Evolutionary conservation across 2,113 vertebrate genomes (phyloP).

Genomic region (Orycteropus afer): DNA sequence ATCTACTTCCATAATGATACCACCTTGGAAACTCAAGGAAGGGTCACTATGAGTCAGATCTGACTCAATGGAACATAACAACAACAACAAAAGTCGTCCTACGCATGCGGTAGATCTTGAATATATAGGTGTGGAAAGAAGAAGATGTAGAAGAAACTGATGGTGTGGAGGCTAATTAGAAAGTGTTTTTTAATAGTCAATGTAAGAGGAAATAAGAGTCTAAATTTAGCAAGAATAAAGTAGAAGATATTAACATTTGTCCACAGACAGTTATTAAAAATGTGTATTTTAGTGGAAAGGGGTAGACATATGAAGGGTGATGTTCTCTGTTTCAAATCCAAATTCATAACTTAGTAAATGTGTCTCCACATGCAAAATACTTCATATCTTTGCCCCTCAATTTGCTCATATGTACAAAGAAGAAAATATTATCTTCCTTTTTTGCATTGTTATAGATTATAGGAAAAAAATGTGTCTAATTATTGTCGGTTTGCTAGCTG

Average conservation of each 20-base stretch:
- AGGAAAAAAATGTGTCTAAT: background rate
- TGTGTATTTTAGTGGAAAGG: background rate
- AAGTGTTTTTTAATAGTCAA: background rate
- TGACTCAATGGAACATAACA: too few species aligned
- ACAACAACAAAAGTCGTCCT: too few species aligned
- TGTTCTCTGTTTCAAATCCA: background rate
- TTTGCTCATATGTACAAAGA: background rate
- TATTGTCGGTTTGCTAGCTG: rapidly evolving
- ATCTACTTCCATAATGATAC: too few species aligned
- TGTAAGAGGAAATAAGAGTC: background rate
- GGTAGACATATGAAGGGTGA: background rate
- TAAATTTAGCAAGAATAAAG: background rate
- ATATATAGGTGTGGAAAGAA: background rate
- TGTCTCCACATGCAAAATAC: background rate
- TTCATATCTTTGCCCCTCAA: background rate
- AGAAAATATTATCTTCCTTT: background rate
- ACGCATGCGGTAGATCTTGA: background rate
- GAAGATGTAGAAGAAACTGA: background rate
- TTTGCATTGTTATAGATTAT: background rate
- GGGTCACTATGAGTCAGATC: too few species aligned
- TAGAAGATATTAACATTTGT: background rate
- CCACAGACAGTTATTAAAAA: background rate
- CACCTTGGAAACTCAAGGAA: too few species aligned
- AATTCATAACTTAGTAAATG: background rate
- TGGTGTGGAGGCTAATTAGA: background rate